Conservation (phyloP, 2,113 vertebrate genomes). For the Nesoenas mayeri region DNA sequence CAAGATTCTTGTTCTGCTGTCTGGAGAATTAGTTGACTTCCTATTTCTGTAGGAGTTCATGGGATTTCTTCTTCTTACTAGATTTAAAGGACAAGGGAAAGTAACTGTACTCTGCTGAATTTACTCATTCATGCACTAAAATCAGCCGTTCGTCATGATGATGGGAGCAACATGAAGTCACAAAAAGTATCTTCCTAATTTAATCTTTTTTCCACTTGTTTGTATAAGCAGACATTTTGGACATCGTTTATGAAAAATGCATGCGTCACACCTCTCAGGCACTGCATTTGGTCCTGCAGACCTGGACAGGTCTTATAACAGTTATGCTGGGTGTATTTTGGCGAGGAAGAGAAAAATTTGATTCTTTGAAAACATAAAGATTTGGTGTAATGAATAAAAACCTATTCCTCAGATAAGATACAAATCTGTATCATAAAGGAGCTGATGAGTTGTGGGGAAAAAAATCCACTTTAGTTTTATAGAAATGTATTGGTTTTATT, state of each 20-base stretch:
- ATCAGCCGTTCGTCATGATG: background rate
- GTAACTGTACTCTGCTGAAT: background rate
- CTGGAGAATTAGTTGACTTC: background rate
- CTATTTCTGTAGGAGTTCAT: background rate
- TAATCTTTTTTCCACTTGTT: background rate
- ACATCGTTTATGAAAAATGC: accelerated
- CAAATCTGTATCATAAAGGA: background rate
- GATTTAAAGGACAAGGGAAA: background rate
- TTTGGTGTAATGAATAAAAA: background rate
- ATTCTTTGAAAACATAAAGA: background rate
- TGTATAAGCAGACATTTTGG: background rate
- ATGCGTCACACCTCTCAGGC: background rate
- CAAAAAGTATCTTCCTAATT: background rate
- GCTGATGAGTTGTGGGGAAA: background rate
- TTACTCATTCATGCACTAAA: background rate
- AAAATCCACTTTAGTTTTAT: background rate
- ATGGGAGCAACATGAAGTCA: background rate
- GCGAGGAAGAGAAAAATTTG: background rate
- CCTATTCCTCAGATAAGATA: background rate
- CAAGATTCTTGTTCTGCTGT: background rate
- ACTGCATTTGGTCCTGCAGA: background rate
- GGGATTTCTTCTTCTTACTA: background rate
- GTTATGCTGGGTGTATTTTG: background rate
- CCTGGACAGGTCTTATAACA: background rate
- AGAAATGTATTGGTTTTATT: background rate